Conservation (phyloP, 2,797 vertebrate species). For the Pempheris klunzingeri region DNA sequence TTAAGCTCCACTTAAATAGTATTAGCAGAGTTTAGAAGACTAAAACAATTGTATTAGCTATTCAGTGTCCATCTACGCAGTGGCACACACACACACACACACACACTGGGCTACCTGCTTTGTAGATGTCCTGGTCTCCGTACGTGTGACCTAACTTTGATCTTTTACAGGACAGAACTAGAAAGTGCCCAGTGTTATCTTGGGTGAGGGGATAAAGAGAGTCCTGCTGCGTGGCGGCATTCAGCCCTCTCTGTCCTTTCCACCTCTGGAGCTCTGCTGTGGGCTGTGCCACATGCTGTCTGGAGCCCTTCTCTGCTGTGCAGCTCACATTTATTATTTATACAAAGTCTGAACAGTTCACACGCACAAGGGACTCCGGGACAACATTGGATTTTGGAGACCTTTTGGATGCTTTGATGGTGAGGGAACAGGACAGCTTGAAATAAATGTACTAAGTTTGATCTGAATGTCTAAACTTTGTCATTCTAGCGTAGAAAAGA, state of each 20-base stretch:
- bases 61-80: background rate
- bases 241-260: constrained; percentile 66
- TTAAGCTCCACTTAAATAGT: background rate
- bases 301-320: constrained; percentile 52
- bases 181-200: constrained; percentile 53
- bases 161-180: constrained; percentile 43
- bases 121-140: constrained; percentile 22
- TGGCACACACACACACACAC: background rate
- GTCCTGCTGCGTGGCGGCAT: constrained; percentile 59
- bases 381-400: constrained; percentile 38
- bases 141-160: constrained; percentile 75
- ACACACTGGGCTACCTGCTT: background rate
- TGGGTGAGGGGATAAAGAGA: constrained; percentile 43
- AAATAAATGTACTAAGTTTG: background rate
- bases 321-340: constrained; percentile 75
- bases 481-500: background rate
- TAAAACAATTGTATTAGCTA: background rate
- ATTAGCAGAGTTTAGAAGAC: background rate
- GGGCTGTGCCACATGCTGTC: constrained; percentile 41
- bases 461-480: background rate
- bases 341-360: constrained; percentile 48
- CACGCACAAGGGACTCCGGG: constrained; percentile 25
- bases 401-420: constrained; percentile 70
- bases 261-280: constrained; percentile 51
- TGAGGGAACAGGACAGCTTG: constrained; percentile 1